Base-by-base conservation (phyloP, 1,140 invertebrate genomes). In the Bombus polaris region DNA sequence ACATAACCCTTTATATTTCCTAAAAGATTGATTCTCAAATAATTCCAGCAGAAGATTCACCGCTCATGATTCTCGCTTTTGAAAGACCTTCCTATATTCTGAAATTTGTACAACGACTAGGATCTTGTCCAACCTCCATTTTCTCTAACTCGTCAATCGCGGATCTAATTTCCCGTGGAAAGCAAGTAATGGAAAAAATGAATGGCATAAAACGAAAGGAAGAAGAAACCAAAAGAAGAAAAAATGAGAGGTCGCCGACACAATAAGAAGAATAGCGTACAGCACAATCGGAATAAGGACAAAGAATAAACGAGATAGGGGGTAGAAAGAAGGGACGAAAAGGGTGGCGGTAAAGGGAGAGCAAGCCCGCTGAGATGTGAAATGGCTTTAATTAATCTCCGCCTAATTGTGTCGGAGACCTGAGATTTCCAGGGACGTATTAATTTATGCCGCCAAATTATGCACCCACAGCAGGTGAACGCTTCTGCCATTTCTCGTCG, bases 321-420 rank as follows among this genome's bases (percentile, higher is more conserved):
- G 3, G n/a, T 28, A 13, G 76, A 22, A 44, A 25, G n/a, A 32
- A 44, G 66, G 80, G 83, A 39, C 5, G 83, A 68, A 37, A 65
- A 62, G 65, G 57, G 71, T 76, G 80, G 71, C 73, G 73, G 72
- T 73, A 57, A 86, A 87, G 76, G 88, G 81, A 70, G 81, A 77
- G 73, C 70, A 35, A 85, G 87, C 88, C 89, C 92, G 91, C 87
- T 90, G 93, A 94, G 93, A 94, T 92, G 93, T 92, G 91, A 94
- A 95, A 94, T 93, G 93, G 90, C 91, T 95, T 94, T 95, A 94
- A 95, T 95, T 94, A 95, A 95, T 94, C 93, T 94, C 91, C 82
- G 91, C 93, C 93, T 94, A 94, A 94, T 94, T 94, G 93, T 94
- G 93, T 93, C 92, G 93, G 93, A 91, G 90, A 91, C 90, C 89